Evolutionary conservation across 2,113 vertebrate genomes (phyloP).

Genomic region (Pterocles orientalis): DNA sequence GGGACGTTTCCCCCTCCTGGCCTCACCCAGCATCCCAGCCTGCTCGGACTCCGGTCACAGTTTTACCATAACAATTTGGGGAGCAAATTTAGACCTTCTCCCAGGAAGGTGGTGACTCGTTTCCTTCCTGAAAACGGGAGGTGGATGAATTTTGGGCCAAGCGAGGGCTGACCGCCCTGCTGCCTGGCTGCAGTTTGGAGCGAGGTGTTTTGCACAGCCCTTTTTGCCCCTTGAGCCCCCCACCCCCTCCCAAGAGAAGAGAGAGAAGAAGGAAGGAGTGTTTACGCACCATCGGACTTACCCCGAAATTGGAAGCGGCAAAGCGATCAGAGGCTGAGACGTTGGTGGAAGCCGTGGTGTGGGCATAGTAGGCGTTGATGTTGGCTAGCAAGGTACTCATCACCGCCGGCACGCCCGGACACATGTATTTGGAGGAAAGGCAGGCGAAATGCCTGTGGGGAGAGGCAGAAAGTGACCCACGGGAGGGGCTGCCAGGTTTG

Average conservation of each 20-base stretch:
- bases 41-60: accelerated
- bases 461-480: not conserved
- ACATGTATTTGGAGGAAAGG: slow-evolving; percentile 99
- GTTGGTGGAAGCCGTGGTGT: slow-evolving; percentile 96
- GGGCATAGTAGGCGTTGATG: slow-evolving; percentile 98
- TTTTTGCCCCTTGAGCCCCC: not conserved
- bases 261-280: slow-evolving; percentile 62
- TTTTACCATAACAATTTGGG: not conserved
- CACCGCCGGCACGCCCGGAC: slow-evolving; percentile 93
- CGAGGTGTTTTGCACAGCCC: not conserved
- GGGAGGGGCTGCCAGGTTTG: not conserved
- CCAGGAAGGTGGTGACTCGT: not conserved
- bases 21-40: not conserved
- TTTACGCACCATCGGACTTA: slow-evolving; percentile 81
- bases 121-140: not conserved
- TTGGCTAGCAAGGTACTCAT: slow-evolving; percentile 98
- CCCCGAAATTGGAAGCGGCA: slow-evolving; percentile 97
- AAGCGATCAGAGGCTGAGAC: slow-evolving; percentile 97
- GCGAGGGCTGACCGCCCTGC: not conserved
- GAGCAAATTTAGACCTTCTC: not conserved
- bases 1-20: not conserved
- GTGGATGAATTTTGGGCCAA: not conserved
- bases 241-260: slow-evolving; percentile 31
- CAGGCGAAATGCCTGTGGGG: slow-evolving; percentile 91
- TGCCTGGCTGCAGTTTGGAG: not conserved